Evolutionary conservation across 2,888 invertebrate genomes (phyloP).

Genomic region (Trachelus tabidus): DNA sequence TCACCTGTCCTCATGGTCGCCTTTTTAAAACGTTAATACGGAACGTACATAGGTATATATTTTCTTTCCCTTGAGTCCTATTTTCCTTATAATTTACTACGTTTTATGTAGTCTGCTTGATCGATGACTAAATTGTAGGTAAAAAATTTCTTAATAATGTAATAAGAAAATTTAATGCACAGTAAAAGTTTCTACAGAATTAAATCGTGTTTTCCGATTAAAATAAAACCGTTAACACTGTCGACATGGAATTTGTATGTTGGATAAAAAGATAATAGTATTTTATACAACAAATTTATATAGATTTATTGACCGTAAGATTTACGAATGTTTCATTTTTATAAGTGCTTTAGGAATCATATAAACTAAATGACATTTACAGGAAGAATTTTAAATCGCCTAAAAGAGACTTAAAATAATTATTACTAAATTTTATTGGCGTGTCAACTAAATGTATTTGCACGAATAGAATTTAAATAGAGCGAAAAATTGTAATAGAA

Average conservation of each 20-base stretch:
- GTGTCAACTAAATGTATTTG: background rate
- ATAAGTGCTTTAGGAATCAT: background rate
- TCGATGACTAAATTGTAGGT: background rate
- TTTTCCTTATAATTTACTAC: background rate
- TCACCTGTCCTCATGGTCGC: background rate
- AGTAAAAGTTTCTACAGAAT: background rate
- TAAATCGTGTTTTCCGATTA: background rate
- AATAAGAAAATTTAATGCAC: background rate
- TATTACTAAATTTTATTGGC: background rate
- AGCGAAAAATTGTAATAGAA: background rate
- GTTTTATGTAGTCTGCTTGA: background rate
- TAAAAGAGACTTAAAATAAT: background rate
- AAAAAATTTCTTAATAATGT: background rate
- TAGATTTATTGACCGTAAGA: background rate
- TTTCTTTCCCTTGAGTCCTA: background rate
- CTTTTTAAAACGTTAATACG: background rate
- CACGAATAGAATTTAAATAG: background rate
- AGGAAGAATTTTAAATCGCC: background rate
- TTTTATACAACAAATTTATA: constrained; percentile 4
- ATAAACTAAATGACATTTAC: background rate
- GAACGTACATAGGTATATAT: background rate
- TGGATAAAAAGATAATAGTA: background rate
- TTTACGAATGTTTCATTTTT: background rate
- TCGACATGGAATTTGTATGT: background rate
- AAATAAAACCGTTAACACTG: background rate